Conservation (phyloP, 2,888 invertebrate species). For the Chaitophorus viminalis region DNA sequence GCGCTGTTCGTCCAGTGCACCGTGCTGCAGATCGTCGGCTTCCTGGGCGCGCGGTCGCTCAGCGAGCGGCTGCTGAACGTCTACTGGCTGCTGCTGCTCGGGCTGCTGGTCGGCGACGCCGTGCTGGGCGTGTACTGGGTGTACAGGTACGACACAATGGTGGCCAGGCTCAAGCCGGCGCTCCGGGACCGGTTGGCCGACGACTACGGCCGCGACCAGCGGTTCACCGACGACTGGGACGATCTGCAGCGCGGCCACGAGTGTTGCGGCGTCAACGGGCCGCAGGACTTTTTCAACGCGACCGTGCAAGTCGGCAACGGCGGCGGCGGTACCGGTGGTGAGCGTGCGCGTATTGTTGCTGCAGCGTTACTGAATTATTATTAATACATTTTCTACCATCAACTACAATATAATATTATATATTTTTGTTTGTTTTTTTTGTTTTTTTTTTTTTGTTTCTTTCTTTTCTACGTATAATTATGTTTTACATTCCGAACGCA, state of each 20-base stretch:
- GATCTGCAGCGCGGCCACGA: conserved; percentile 78
- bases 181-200: conserved; percentile 71
- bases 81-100: conserved; percentile 83
- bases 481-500: too few species aligned
- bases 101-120: conserved; percentile 83
- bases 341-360: background rate
- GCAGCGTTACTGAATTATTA: too few species aligned
- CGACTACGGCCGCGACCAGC: conserved; percentile 71
- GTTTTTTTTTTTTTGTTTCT: too few species aligned
- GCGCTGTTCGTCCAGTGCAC: conserved; percentile 80
- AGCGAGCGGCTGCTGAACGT: conserved; percentile 84
- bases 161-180: conserved; percentile 78
- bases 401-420: too few species aligned
- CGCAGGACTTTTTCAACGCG: conserved; percentile 49
- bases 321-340: conserved; percentile 10
- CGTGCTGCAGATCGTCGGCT: conserved; percentile 79
- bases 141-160: conserved; percentile 80
- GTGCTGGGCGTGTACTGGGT: conserved; percentile 88
- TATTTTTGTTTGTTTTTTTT: too few species aligned
- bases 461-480: too few species aligned
- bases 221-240: conserved; percentile 83
- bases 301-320: conserved; percentile 21
- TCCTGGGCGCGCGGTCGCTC: conserved; percentile 82
- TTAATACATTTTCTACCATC: too few species aligned
- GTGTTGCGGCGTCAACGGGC: conserved; percentile 79